phyloP scores from a whole-genome alignment of 2,888 invertebrate species.

The Spilarctia lutea region DNA sequence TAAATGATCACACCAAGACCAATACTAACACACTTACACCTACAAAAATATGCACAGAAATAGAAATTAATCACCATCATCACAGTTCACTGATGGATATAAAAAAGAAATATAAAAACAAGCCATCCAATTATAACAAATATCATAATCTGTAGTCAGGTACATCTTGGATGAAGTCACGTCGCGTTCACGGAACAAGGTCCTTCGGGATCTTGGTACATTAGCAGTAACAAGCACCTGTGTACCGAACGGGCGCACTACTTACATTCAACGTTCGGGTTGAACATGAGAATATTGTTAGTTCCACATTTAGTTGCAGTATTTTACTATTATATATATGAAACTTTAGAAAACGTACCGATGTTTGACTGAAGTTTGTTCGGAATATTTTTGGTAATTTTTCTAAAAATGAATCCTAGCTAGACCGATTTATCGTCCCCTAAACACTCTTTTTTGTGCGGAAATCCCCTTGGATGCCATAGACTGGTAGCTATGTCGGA shows the following conservation, averaged over 20 bases:
- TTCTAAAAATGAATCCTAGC: too few species aligned
- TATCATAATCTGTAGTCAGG: background rate
- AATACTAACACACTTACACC: too few species aligned
- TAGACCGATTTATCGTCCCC: too few species aligned
- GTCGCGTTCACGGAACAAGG: background rate
- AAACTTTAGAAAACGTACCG: too few species aligned
- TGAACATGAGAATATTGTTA: conserved; percentile 4
- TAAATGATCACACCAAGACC: too few species aligned
- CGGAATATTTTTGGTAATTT: too few species aligned
- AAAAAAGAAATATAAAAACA: background rate
- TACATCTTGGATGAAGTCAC: conserved; percentile 5
- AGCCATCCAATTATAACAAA: background rate
- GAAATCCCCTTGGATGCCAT: too few species aligned
- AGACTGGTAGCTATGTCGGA: too few species aligned
- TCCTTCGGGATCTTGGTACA: conserved; percentile 7
- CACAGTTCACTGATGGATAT: background rate
- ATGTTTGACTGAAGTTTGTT: too few species aligned
- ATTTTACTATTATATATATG: background rate
- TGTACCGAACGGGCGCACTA: conserved; percentile 9
- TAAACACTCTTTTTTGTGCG: too few species aligned
- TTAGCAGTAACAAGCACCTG: conserved; percentile 17
- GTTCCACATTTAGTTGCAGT: background rate
- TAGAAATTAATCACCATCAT: too few species aligned
- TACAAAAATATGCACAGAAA: too few species aligned
- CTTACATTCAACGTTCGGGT: background rate